phyloP scores from a whole-genome alignment of 2,113 vertebrate genomes.

The Megaleporinus macrocephalus region DNA sequence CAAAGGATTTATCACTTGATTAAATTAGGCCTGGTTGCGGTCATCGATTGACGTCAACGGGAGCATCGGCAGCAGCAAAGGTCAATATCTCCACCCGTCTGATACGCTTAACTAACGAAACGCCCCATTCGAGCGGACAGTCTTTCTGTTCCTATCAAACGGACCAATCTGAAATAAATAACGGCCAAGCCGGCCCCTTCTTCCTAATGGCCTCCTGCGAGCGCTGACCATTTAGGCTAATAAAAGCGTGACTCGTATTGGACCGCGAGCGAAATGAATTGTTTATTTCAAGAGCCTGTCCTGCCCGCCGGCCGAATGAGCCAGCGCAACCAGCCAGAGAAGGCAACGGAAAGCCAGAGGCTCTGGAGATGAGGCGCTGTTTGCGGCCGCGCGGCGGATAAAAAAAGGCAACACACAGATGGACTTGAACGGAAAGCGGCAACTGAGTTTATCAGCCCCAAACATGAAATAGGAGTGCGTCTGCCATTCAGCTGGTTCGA shows the following conservation, averaged over 20 bases:
- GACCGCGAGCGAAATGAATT: constrained; percentile 16
- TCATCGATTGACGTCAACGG: constrained; percentile 1
- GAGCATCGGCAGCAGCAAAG: neutral
- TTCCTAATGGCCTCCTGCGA: constrained; percentile 40
- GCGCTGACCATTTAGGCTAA: constrained; percentile 10
- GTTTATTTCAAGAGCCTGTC: constrained; percentile 28
- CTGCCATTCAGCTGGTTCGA: too few relatives aligned
- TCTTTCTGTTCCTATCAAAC: neutral
- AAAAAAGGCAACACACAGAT: neutral
- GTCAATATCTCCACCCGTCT: neutral
- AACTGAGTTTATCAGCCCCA: neutral
- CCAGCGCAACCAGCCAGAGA: constrained; percentile 17
- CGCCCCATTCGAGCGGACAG: neutral
- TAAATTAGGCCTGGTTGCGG: neutral
- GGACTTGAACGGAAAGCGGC: neutral
- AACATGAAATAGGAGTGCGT: too few relatives aligned
- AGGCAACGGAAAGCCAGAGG: neutral
- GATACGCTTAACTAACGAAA: neutral
- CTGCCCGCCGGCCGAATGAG: constrained; percentile 25
- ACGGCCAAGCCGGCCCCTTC: neutral
- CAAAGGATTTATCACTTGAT: neutral
- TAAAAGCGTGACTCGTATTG: constrained; percentile 18
- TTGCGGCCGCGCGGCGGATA: neutral
- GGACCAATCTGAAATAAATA: constrained; percentile 15
- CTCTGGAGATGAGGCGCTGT: constrained; percentile 10